phyloP scores from a whole-genome alignment of 2,113 vertebrate genomes.

The Notarius quadriscutis region DNA sequence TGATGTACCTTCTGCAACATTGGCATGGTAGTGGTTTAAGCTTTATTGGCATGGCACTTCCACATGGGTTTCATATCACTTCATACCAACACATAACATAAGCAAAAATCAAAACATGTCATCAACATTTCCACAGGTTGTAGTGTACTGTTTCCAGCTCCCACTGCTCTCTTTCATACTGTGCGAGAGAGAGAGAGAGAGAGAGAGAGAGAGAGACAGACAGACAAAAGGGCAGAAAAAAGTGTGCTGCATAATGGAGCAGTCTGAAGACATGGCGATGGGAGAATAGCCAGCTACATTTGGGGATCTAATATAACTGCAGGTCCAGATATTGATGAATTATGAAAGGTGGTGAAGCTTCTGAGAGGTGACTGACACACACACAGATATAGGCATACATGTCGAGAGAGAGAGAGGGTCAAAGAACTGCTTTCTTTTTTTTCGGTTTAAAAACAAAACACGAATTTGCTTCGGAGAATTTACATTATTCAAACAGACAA shows the following conservation, averaged over 20 bases:
- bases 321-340: conserved; percentile 20
- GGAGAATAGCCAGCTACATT: conserved; percentile 13
- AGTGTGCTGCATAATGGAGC: not conserved
- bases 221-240: not conserved
- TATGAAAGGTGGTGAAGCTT: conserved; percentile 15
- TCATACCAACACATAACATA: not conserved
- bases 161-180: not conserved
- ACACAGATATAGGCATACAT: not conserved
- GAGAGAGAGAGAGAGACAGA: not conserved
- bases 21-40: no score
- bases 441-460: not conserved
- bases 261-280: not conserved
- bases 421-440: not conserved
- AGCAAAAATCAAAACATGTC: not conserved
- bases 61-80: not conserved
- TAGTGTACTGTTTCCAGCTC: not conserved
- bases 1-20: not conserved
- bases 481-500: not conserved
- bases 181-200: not conserved
- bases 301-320: conserved; percentile 8
- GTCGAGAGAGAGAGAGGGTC: not conserved
- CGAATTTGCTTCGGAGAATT: not conserved
- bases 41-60: not conserved
- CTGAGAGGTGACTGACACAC: not conserved
- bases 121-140: not conserved